Conservation (phyloP, 2,888 invertebrate genomes). For the Acholoe squamosa region DNA sequence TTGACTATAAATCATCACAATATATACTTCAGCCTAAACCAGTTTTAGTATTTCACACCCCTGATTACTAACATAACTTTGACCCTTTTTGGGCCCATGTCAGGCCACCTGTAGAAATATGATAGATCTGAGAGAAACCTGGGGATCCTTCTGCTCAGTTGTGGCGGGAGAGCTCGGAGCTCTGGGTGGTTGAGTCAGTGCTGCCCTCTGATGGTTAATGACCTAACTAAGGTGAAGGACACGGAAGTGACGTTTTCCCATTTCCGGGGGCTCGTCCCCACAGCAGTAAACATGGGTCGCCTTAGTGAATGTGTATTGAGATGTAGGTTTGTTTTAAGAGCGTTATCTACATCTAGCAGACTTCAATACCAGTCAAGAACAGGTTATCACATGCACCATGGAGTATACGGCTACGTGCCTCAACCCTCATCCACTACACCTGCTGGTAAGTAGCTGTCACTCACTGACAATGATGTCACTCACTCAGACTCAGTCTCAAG, state of each 20-base stretch:
- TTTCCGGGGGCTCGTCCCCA: constrained; percentile 31
- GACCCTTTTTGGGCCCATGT: no score
- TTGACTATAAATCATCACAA: no score
- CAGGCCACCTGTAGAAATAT: no score
- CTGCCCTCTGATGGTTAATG: not conserved
- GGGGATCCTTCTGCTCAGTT: no score
- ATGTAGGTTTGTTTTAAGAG: not conserved
- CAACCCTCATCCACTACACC: not conserved
- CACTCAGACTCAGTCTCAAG: no score
- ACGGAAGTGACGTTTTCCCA: constrained; percentile 13
- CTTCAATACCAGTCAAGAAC: not conserved
- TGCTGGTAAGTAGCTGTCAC: constrained; percentile 5
- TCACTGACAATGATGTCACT: no score
- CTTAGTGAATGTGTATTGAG: not conserved
- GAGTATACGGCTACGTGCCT: constrained; percentile 64
- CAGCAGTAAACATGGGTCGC: constrained; percentile 6
- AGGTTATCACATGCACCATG: constrained; percentile 65
- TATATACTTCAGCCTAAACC: no score
- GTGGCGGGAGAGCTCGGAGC: no score
- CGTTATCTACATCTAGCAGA: not conserved
- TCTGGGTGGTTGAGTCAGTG: not conserved
- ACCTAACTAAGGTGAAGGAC: not conserved
- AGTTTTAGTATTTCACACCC: no score
- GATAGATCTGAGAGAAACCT: no score
- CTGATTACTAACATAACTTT: no score